Percentiles rank a stretch among this genome's conserved stretches.
These are phyloP conservation scores for Acanthurus leucopareius DNA, from an alignment of 2,797 vertebrate species.

Conservation along the genomic window DNA sequence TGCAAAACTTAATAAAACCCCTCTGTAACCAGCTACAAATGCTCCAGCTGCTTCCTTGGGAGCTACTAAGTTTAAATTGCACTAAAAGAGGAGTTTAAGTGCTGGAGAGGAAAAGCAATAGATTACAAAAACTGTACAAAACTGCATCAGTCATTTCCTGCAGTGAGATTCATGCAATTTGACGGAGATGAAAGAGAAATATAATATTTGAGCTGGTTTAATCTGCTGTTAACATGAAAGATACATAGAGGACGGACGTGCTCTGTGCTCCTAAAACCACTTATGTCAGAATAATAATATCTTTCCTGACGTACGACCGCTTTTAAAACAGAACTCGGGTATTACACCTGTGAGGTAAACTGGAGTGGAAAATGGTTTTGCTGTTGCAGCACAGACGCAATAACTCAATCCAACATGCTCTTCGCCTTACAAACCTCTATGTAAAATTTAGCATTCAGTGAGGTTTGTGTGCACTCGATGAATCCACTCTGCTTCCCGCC, in stretches of 20 bases:
- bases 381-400: slow-evolving; percentile 27
- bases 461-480: slow-evolving; percentile 42
- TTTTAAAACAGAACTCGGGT: slow-evolving; percentile 25
- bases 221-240: slow-evolving; percentile 64
- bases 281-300: slow-evolving; percentile 49
- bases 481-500: slow-evolving; percentile 60
- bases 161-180: slow-evolving; percentile 54
- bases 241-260: slow-evolving; percentile 39
- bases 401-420: slow-evolving; percentile 52
- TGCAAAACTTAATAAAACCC: slow-evolving; percentile 51
- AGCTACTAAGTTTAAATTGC: slow-evolving; percentile 44
- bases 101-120: slow-evolving; percentile 31
- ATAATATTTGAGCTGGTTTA: slow-evolving; percentile 54
- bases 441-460: slow-evolving; percentile 71
- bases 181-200: slow-evolving; percentile 62
- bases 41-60: slow-evolving; percentile 49
- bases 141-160: slow-evolving; percentile 48
- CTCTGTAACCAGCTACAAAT: slow-evolving; percentile 45
- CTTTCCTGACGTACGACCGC: slow-evolving; percentile 26
- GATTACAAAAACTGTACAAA: slow-evolving; percentile 47
- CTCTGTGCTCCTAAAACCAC: slow-evolving; percentile 42
- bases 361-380: slow-evolving; percentile 22
- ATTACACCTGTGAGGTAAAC: slow-evolving; percentile 50
- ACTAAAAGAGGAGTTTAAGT: slow-evolving; percentile 34
- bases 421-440: slow-evolving; percentile 40